A percentile compares a stretch with the other conserved stretches of the same genome.
phyloP scores from a whole-genome alignment of 2,888 invertebrate genomes.

The Cosmopolites sordidus region DNA sequence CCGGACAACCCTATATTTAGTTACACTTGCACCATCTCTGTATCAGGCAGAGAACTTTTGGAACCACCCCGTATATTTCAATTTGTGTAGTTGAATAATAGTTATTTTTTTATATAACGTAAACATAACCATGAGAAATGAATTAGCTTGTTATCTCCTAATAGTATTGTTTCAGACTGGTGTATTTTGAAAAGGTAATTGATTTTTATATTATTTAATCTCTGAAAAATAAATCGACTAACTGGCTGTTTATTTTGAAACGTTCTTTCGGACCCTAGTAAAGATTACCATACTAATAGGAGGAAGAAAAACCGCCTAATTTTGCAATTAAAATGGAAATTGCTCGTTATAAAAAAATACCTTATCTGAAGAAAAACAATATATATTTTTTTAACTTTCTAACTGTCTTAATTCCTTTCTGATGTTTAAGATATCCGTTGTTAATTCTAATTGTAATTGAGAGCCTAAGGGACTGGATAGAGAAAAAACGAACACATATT shows the following conservation, averaged over 20 bases:
- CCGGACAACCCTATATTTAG: too few species aligned
- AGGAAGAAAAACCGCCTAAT: conserved; percentile 35
- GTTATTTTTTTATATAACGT: too few species aligned
- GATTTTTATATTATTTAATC: not conserved
- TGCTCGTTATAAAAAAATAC: conserved; percentile 37
- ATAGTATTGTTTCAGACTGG: not conserved
- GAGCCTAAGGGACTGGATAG: conserved; percentile 12
- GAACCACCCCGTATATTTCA: too few species aligned
- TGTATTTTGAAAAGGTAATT: not conserved
- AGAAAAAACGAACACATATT: conserved; percentile 29
- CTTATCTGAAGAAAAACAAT: conserved; percentile 34
- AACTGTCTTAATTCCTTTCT: conserved; percentile 40
- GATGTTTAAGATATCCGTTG: conserved; percentile 38
- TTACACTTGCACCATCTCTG: too few species aligned
- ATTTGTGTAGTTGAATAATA: too few species aligned
- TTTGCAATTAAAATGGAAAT: conserved; percentile 41
- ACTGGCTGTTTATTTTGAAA: conserved; percentile 10
- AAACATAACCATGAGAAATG: too few species aligned
- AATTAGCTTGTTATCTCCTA: too few species aligned
- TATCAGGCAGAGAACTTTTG: too few species aligned
- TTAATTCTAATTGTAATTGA: conserved; percentile 35
- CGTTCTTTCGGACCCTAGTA: conserved; percentile 8
- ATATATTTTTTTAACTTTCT: conserved; percentile 40
- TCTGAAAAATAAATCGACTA: conserved; percentile 8
- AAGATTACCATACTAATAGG: conserved; percentile 36